These are phyloP conservation scores for Polypedilum pembai DNA, from an alignment of 1,140 invertebrate genomes.

Conservation along the genomic window DNA sequence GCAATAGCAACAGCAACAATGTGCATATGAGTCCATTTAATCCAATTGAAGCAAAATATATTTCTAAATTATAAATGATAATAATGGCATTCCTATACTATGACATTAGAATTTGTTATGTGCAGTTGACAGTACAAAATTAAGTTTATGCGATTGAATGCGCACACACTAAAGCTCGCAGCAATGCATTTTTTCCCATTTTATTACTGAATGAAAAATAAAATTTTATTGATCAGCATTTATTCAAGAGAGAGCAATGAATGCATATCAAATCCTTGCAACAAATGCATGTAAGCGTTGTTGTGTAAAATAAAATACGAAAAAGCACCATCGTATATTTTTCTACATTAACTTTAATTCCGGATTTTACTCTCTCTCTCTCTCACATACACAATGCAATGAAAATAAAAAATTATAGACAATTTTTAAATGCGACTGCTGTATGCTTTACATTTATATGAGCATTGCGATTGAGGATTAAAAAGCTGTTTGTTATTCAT, in stretches of 20 bases:
- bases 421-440: not conserved
- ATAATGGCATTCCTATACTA: not conserved
- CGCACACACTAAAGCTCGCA: too few relatives aligned
- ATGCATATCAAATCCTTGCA: too few relatives aligned
- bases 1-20: not conserved
- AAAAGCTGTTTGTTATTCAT: conserved; percentile 26
- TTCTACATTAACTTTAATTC: conserved; percentile 19
- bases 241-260: not conserved
- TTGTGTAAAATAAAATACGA: too few relatives aligned
- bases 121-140: not conserved
- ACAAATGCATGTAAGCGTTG: too few relatives aligned
- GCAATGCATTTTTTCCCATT: not conserved
- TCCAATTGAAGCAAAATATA: conserved; percentile 24
- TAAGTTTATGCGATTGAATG: not conserved
- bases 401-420: conserved; percentile 24
- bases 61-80: conserved; percentile 25
- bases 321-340: too few relatives aligned
- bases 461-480: not conserved
- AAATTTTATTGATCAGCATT: conserved; percentile 14
- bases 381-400: not conserved
- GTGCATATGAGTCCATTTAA: conserved; percentile 15
- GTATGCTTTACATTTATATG: not conserved
- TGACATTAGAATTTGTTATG: not conserved
- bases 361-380: conserved; percentile 17
- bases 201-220: not conserved